Conservation (phyloP, 2,797 vertebrate genomes). For the Spea hammondii region DNA sequence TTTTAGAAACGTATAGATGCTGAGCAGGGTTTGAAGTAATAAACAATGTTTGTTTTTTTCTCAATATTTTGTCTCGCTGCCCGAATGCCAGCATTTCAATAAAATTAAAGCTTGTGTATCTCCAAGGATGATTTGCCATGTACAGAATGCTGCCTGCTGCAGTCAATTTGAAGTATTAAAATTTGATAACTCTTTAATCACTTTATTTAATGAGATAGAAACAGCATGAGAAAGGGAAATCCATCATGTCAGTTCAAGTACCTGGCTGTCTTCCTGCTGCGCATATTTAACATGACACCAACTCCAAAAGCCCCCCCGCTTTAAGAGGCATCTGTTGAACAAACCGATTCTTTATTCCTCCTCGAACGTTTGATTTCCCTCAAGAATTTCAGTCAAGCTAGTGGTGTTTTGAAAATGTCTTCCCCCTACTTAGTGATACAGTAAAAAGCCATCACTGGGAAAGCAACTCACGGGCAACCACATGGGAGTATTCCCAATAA, state of each 20-base stretch:
- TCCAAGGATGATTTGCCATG: background rate
- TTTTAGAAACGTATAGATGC: constrained; percentile 39
- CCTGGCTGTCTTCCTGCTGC: constrained; percentile 53
- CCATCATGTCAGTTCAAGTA: constrained; percentile 56
- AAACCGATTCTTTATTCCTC: constrained; percentile 23
- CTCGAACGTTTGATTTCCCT: constrained; percentile 52
- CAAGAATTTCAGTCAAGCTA: constrained; percentile 21
- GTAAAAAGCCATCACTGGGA: constrained; percentile 10
- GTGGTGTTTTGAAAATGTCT: constrained; percentile 30
- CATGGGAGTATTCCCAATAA: too few relatives aligned
- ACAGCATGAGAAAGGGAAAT: constrained; percentile 59
- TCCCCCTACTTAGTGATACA: background rate
- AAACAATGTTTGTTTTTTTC: constrained; percentile 48
- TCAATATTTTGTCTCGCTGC: constrained; percentile 48
- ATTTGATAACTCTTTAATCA: constrained; percentile 66
- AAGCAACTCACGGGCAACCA: background rate
- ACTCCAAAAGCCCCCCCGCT: constrained; percentile 32
- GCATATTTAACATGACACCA: constrained; percentile 42
- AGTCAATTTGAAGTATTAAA: constrained; percentile 60
- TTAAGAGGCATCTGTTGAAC: constrained; percentile 19
- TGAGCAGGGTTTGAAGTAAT: constrained; percentile 53
- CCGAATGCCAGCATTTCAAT: constrained; percentile 50
- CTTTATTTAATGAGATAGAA: constrained; percentile 60
- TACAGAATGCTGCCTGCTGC: constrained; percentile 53
- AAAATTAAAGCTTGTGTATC: constrained; percentile 53